Base-by-base conservation (phyloP, 2,888 invertebrate species). In the Bimastos eiseni region DNA sequence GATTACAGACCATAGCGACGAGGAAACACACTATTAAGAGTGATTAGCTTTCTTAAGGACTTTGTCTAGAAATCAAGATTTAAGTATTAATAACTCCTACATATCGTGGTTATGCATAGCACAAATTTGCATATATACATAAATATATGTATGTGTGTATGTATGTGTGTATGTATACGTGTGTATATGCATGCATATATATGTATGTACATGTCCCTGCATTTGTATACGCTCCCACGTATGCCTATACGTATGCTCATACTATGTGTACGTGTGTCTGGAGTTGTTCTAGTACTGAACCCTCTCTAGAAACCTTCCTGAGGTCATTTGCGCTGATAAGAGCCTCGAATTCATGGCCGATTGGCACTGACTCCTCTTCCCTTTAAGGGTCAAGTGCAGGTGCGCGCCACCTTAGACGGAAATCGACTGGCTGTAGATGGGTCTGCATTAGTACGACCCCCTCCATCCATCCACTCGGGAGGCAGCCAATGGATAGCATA, bases 341-440 rank as follows among this genome's bases (percentile, higher is more conserved):
- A 70, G 70, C 70, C n/a, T 70, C 70, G 70, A n/a, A 70, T 49
- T 49, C 49, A 24, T 24, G 49, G 44, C 17, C 44, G 70, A 70
- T 70, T n/a, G 30, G 30, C n/a, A 8, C 70, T 70, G 70, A 70
- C 70, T 70, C 70, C 70, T 70, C 70, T 55, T 55, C 24, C 70
- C 70, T 70, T 70, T n/a, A 70, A 70, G 70, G 70, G 70, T 70
- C 70, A 70, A 70, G 70, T 70, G 70, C 70, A 70, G 70, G 70
- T 70, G 70, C 70, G 70, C 70, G n/a, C 70, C 70, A 70, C 70
- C 70, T 70, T 70, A 70, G 70, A 70, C 70, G 70, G 70, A 30
- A 70, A 70, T 70, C 70, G 30, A 70, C 30, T 70, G 70, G 41
- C 15, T 6, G 8, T 70, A n/a, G 70, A 70, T 70, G 70, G 70